Conservation (phyloP, 1,140 invertebrate genomes). For the Drosophila bifasciata region DNA sequence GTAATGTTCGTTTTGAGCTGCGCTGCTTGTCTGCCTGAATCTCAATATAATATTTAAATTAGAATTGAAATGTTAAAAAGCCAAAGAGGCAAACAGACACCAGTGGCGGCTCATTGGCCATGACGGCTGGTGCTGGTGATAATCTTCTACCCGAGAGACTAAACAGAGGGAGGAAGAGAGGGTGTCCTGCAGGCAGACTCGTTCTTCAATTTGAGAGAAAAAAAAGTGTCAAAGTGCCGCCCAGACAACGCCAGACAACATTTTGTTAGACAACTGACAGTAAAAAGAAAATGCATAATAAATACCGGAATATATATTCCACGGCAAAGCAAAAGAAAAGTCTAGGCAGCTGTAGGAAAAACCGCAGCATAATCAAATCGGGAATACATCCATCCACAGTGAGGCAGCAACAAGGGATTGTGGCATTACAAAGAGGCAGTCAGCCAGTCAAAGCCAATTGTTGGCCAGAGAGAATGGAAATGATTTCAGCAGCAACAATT, state of each 20-base stretch:
- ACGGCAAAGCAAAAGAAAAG: neutral
- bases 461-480: slow-evolving; percentile 10
- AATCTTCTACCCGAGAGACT: slow-evolving; percentile 67
- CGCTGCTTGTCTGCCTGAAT: neutral
- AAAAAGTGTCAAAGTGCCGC: slow-evolving; percentile 55
- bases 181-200: slow-evolving; percentile 23
- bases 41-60: slow-evolving; percentile 76
- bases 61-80: slow-evolving; percentile 69
- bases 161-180: slow-evolving; percentile 32
- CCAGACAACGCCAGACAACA: slow-evolving; percentile 54
- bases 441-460: neutral
- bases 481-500: neutral
- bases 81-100: slow-evolving; percentile 18
- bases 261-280: slow-evolving; percentile 54
- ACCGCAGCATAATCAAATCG: slow-evolving; percentile 66
- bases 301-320: slow-evolving; percentile 33
- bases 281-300: slow-evolving; percentile 53
- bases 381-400: slow-evolving; percentile 41
- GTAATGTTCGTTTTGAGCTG: neutral
- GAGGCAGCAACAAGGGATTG: slow-evolving; percentile 19
- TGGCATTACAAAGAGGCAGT: slow-evolving; percentile 1
- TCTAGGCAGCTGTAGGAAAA: slow-evolving; percentile 16
- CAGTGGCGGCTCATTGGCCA: slow-evolving; percentile 27
- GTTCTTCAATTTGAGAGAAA: slow-evolving; percentile 6
- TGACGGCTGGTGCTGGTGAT: slow-evolving; percentile 24